Percentiles rank a stretch among this genome's conserved stretches.
Evolutionary conservation across 2,113 vertebrate genomes (phyloP).

Genomic region (Clarias magur): DNA sequence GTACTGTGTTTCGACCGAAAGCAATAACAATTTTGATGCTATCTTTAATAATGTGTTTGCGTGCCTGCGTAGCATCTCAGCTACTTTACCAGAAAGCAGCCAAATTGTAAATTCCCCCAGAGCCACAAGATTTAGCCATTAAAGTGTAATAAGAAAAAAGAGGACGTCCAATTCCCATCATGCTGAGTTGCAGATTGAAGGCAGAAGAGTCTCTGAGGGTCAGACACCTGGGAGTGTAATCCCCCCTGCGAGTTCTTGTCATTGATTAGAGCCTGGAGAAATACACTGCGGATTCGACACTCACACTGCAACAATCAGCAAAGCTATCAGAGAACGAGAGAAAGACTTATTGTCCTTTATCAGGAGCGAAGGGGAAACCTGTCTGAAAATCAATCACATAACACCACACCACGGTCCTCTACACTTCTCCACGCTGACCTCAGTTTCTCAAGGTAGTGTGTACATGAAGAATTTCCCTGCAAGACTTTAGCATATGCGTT

Average conservation of each 20-base stretch:
- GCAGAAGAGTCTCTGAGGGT: slow-evolving; percentile 27
- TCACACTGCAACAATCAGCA: slow-evolving; percentile 46
- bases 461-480: background rate
- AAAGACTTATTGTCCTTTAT: slow-evolving; percentile 45
- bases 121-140: slow-evolving; percentile 31
- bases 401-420: background rate
- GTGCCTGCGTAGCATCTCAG: background rate
- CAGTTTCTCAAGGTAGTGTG: background rate
- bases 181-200: slow-evolving; percentile 22
- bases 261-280: slow-evolving; percentile 51
- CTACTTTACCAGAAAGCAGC: background rate
- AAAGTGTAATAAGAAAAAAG: slow-evolving; percentile 17
- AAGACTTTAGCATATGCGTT: background rate
- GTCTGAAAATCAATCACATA: slow-evolving; percentile 34
- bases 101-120: slow-evolving; percentile 24
- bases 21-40: background rate
- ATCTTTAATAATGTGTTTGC: slow-evolving; percentile 19
- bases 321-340: slow-evolving; percentile 43
- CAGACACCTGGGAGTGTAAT: slow-evolving; percentile 35
- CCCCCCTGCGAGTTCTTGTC: slow-evolving; percentile 33
- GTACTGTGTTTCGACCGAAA: too few relatives aligned
- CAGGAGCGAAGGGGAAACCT: slow-evolving; percentile 48
- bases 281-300: slow-evolving; percentile 21
- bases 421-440: slow-evolving; percentile 1
- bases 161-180: slow-evolving; percentile 34